These are phyloP conservation scores for Allygus modestus DNA, from an alignment of 2,888 invertebrate species.

Conservation along the genomic window DNA sequence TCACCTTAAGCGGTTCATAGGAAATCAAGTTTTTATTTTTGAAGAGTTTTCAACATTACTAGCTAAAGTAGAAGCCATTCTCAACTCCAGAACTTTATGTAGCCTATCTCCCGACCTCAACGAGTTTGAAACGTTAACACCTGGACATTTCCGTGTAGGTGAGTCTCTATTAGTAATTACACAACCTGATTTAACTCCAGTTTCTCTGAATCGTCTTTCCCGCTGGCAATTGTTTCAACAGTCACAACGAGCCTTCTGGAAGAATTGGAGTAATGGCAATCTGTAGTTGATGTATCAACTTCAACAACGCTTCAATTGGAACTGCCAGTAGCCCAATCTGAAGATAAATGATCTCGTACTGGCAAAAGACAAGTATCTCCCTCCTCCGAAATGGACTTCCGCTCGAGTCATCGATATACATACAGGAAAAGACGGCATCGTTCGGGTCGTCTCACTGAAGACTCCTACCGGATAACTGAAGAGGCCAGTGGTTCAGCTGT, in stretches of 20 bases:
- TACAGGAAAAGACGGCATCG: conserved; percentile 70
- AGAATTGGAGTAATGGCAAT: conserved; percentile 70
- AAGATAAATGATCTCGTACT: conserved; percentile 69
- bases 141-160: conserved; percentile 41
- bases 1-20: conserved; percentile 70
- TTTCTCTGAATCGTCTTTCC: conserved; percentile 64
- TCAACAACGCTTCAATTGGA: conserved; percentile 71
- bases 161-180: conserved; percentile 24
- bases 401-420: conserved; percentile 68
- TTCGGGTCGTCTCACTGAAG: conserved; percentile 69
- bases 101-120: conserved; percentile 38
- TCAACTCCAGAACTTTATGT: conserved; percentile 71
- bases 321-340: conserved; percentile 60
- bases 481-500: conserved; percentile 65
- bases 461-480: conserved; percentile 66
- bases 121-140: conserved; percentile 25
- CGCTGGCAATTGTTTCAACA: conserved; percentile 70
- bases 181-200: background rate
- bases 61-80: conserved; percentile 71
- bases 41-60: conserved; percentile 72
- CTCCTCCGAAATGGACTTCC: conserved; percentile 70
- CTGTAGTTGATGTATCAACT: conserved; percentile 68
- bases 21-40: conserved; percentile 69
- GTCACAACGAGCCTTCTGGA: conserved; percentile 70
- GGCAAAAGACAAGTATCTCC: conserved; percentile 69